These are phyloP conservation scores for Rhagonycha lutea DNA, from an alignment of 2,888 invertebrate genomes.

Conservation along the genomic window DNA sequence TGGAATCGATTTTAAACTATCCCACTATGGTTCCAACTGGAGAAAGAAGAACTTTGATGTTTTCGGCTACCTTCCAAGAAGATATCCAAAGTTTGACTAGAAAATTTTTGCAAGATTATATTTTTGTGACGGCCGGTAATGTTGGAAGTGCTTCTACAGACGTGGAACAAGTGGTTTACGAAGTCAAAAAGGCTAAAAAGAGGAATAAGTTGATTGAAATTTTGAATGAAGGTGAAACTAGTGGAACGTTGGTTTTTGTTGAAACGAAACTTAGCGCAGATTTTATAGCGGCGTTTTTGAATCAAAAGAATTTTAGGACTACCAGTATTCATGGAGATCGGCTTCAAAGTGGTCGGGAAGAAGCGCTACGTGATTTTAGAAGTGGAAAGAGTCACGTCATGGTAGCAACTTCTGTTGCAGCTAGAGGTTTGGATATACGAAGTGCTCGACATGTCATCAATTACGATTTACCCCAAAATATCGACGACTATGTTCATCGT, in stretches of 20 bases:
- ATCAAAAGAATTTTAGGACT: constrained; percentile 70
- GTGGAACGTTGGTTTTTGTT: constrained; percentile 82
- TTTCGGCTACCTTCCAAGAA: constrained; percentile 76
- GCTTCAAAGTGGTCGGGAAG: constrained; percentile 72
- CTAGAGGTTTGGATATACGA: constrained; percentile 89
- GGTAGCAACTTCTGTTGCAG: constrained; percentile 94
- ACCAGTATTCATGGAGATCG: constrained; percentile 79
- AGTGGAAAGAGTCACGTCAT: constrained; percentile 75
- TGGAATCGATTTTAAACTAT: constrained; percentile 68
- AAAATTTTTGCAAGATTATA: constrained; percentile 76
- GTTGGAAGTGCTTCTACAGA: constrained; percentile 93
- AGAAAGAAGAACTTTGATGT: too few species aligned
- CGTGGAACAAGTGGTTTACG: constrained; percentile 78
- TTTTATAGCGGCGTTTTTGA: constrained; percentile 82
- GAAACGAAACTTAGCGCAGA: constrained; percentile 90
- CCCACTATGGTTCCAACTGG: constrained; percentile 61
- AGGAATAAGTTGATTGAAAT: constrained; percentile 73
- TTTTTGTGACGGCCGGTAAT: constrained; percentile 87
- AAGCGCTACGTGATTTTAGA: constrained; percentile 78
- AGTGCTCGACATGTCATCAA: constrained; percentile 89
- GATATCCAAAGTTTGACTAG: constrained; percentile 78
- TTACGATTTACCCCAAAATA: constrained; percentile 85
- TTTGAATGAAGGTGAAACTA: constrained; percentile 58
- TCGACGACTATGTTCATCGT: constrained; percentile 94
- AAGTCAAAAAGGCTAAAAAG: constrained; percentile 75